These are phyloP conservation scores for Tympanoctomys barrerae DNA, from an alignment of 2,797 vertebrate species.

Conservation along the genomic window DNA sequence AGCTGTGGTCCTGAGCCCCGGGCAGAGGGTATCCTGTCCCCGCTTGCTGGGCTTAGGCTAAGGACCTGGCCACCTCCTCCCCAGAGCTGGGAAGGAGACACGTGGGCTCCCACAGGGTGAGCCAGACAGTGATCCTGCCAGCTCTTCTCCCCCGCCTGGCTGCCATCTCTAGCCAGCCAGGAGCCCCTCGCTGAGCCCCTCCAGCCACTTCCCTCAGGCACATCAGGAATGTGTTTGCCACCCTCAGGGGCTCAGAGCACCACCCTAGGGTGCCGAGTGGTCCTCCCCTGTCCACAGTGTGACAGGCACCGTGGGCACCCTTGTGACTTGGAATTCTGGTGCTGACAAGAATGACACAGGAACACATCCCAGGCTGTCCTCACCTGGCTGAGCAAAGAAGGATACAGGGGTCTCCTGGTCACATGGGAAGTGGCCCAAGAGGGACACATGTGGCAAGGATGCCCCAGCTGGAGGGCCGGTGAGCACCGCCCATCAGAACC, in stretches of 20 bases:
- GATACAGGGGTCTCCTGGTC: rapidly evolving
- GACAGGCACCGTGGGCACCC: rapidly evolving
- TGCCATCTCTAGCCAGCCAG: background rate
- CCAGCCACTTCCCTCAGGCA: background rate
- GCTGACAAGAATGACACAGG: rapidly evolving
- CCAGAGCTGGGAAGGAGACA: background rate
- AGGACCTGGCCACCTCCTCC: background rate
- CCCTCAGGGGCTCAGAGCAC: background rate
- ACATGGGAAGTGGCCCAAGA: background rate
- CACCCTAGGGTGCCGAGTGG: background rate
- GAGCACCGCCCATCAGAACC: background rate
- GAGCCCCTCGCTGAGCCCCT: background rate
- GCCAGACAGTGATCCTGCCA: background rate
- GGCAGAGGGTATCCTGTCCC: rapidly evolving
- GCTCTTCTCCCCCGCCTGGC: no score
- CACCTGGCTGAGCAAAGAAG: background rate
- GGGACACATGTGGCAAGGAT: no score
- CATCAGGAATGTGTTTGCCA: rapidly evolving
- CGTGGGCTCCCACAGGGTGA: rapidly evolving
- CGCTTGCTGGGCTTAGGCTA: background rate
- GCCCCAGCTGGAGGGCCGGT: background rate
- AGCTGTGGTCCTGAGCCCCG: background rate
- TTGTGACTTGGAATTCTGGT: rapidly evolving
- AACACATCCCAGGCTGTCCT: background rate
- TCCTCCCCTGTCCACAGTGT: no score